These are phyloP conservation scores for Helicoverpa armigera DNA, from an alignment of 1,140 invertebrate genomes.

Conservation along the genomic window DNA sequence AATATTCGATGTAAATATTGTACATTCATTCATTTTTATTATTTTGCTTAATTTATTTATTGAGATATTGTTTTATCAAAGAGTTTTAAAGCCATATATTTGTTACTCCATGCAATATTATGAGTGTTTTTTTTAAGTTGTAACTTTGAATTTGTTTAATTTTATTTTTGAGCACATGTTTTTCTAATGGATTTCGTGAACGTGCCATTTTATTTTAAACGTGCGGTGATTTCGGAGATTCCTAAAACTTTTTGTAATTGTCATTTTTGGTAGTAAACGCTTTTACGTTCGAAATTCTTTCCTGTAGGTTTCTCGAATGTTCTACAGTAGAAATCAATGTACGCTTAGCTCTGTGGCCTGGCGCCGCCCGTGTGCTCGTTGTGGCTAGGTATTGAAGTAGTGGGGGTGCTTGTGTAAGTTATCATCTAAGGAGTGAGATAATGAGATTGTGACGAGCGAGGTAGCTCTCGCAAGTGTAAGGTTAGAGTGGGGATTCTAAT, in stretches of 20 bases:
- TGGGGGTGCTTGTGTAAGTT: slow-evolving; percentile 51
- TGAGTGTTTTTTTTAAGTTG: slow-evolving; percentile 61
- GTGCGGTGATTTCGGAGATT: slow-evolving; percentile 71
- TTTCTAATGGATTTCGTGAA: slow-evolving; percentile 57
- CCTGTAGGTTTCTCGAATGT: slow-evolving; percentile 81
- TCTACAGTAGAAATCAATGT: slow-evolving; percentile 84
- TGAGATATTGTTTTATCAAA: slow-evolving; percentile 78
- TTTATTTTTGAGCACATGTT: slow-evolving; percentile 61
- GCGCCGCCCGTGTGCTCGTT: slow-evolving; percentile 57
- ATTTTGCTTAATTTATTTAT: slow-evolving; percentile 84
- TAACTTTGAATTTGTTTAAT: slow-evolving; percentile 56
- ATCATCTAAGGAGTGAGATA: slow-evolving; percentile 27
- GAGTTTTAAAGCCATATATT: slow-evolving; percentile 81
- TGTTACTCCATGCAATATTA: slow-evolving; percentile 75
- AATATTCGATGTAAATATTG: slow-evolving; percentile 85
- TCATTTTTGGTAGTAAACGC: slow-evolving; percentile 46
- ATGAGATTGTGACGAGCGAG: neutral
- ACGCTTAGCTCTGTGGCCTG: slow-evolving; percentile 71
- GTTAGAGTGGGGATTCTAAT: slow-evolving; percentile 18
- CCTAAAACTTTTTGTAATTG: slow-evolving; percentile 59
- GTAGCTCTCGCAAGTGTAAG: slow-evolving; percentile 18
- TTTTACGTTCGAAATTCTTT: slow-evolving; percentile 73
- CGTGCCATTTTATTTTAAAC: slow-evolving; percentile 76
- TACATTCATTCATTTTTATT: slow-evolving; percentile 76
- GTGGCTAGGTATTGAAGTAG: slow-evolving; percentile 43